Percentiles rank a stretch among this genome's conserved stretches.
Conservation (phyloP, 2,888 invertebrate genomes). For the Melolontha melolontha region DNA sequence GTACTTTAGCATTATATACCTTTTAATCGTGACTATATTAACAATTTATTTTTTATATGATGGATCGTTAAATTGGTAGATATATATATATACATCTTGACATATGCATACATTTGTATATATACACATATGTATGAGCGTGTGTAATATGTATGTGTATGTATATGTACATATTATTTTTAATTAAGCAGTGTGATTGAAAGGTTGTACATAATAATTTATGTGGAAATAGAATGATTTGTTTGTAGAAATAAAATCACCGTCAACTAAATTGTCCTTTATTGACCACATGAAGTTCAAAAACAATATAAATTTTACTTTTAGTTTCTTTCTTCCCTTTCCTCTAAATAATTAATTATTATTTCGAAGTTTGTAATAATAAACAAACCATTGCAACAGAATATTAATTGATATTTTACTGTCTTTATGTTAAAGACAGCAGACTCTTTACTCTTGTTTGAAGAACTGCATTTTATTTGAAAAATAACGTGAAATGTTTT, state of each 20-base stretch:
- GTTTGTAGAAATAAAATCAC: constrained; percentile 66
- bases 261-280: constrained; percentile 55
- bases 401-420: too few relatives aligned
- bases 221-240: constrained; percentile 65
- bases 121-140: constrained; percentile 45
- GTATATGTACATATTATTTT: constrained; percentile 62
- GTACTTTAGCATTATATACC: too few relatives aligned
- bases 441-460: too few relatives aligned
- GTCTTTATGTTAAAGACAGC: too few relatives aligned
- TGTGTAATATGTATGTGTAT: constrained; percentile 40
- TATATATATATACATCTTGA: constrained; percentile 46
- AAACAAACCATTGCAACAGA: too few relatives aligned
- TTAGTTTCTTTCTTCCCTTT: too few relatives aligned
- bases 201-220: constrained; percentile 66
- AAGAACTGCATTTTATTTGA: too few relatives aligned
- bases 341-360: too few relatives aligned
- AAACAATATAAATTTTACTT: not conserved
- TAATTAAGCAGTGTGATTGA: constrained; percentile 65
- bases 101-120: constrained; percentile 57
- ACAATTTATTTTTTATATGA: not conserved
- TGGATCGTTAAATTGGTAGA: constrained; percentile 43
- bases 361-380: too few relatives aligned
- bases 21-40: too few relatives aligned
- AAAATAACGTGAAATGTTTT: too few relatives aligned
- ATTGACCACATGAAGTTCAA: not conserved